Percentiles rank a stretch among this genome's conserved stretches.
Conservation (phyloP, 2,113 vertebrate species). For the Dinomys branickii region DNA sequence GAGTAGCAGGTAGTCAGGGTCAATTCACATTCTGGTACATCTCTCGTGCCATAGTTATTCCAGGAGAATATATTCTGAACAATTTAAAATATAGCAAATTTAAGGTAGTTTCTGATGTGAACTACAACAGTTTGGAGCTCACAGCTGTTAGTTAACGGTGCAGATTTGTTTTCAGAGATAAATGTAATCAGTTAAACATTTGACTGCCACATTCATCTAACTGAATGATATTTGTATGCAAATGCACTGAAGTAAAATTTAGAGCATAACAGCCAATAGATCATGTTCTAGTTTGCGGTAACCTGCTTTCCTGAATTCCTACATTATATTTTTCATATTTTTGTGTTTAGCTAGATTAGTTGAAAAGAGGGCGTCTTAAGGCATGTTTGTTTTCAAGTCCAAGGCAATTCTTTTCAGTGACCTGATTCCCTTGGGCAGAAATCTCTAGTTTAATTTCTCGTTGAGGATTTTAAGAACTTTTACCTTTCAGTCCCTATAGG, state of each 20-base stretch:
- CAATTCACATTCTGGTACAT: slow-evolving; percentile 18
- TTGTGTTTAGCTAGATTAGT: slow-evolving; percentile 15
- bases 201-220: slow-evolving; percentile 69
- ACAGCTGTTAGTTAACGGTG: slow-evolving; percentile 72
- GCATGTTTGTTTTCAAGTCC: neutral
- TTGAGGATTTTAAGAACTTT: neutral
- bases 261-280: slow-evolving; percentile 39
- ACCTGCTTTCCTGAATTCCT: slow-evolving; percentile 38
- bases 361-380: neutral
- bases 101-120: slow-evolving; percentile 65
- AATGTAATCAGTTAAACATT: slow-evolving; percentile 71
- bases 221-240: slow-evolving; percentile 70
- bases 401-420: slow-evolving; percentile 7
- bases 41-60: slow-evolving; percentile 58
- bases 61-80: slow-evolving; percentile 54
- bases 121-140: slow-evolving; percentile 60
- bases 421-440: slow-evolving; percentile 44
- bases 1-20: slow-evolving; percentile 63
- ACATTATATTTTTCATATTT: neutral
- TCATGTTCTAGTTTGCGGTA: slow-evolving; percentile 65
- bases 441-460: neutral
- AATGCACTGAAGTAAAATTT: slow-evolving; percentile 56
- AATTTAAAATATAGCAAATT: slow-evolving; percentile 57
- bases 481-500: neutral
- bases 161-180: slow-evolving; percentile 75